Base-by-base conservation (phyloP, 2,888 invertebrate genomes). In the Cylindroiulus punctatus region DNA sequence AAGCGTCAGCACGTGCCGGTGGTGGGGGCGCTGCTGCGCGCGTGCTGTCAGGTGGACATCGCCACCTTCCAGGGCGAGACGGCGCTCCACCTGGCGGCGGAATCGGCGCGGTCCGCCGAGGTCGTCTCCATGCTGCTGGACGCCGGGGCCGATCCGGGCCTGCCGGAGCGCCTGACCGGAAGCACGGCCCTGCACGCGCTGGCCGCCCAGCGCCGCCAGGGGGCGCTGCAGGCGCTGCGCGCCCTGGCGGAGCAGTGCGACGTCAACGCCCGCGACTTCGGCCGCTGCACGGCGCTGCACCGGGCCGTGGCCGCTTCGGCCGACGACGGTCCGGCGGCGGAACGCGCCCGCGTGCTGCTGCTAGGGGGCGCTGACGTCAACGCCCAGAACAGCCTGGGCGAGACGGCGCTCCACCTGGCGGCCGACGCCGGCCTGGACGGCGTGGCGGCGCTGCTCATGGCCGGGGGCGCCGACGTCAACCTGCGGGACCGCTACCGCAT, bases 201-300 rank as follows among this genome's bases (percentile, higher is more conserved):
- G 17, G 87, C 86, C 5, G 87, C 87, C 12, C 17, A 87, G 19
- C 57, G 84, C 32, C 85, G 85, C 17, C 52, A 81, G n/a, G 84
- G 86, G 30, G 65, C 88, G 30, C 30, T 88, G 12, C 84, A 84
- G 3, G 82, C 86, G 4, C 84, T 88, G 0, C 40, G 85, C 65
- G 12, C 44, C 0, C 57, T 88, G 52, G 42, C 87, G 4, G 82
- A 82, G 10, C 85, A 87, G 19, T 86, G 87, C 14, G 87, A 88
- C 26, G 86, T 88, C 1, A 86, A 86, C n/a, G 57, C 84, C 1
- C 76, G 76, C n/a, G 87, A 84, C 40, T 85, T 86, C 19, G 42
- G 87, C 22, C 82, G 87, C n/a, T 87, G 87, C 52, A 88, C 88
- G 19, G 84, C 88, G 8, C 52, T 88, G 47, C 88, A 88, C 32